Percentiles rank a stretch among this genome's conserved stretches.
These are phyloP conservation scores for Burhinus bistriatus DNA, from an alignment of 2,113 vertebrate genomes.

Conservation along the genomic window DNA sequence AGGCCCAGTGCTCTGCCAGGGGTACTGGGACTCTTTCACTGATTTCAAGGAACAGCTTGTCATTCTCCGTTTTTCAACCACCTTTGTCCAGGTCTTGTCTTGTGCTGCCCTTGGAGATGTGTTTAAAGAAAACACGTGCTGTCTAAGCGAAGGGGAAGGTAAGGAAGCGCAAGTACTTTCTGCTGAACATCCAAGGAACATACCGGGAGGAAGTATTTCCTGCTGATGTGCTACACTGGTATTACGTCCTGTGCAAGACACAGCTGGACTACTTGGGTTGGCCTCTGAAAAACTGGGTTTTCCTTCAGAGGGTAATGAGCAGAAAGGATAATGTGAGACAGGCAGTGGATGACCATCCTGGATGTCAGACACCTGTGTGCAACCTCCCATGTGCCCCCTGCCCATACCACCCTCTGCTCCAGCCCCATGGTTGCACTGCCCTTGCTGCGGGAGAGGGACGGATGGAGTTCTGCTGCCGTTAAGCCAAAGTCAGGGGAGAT, in stretches of 20 bases:
- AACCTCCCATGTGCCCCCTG: not conserved
- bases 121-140: not conserved
- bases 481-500: not conserved
- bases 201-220: not conserved
- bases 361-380: not conserved
- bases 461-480: not conserved
- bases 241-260: rapidly evolving
- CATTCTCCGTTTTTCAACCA: not conserved
- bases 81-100: not conserved
- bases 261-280: not conserved
- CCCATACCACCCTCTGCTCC: not conserved
- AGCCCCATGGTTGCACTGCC: rapidly evolving
- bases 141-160: not conserved
- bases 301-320: not conserved
- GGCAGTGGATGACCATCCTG: not conserved
- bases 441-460: rapidly evolving
- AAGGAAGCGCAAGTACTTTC: not conserved
- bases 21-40: not conserved
- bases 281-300: not conserved
- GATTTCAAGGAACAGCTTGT: not conserved
- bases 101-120: not conserved
- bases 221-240: too few relatives aligned
- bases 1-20: not conserved
- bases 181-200: not conserved
- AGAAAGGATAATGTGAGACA: not conserved